Evolutionary conservation across 2,113 vertebrate species (phyloP), one percentile per base, ranked within the genome.

Genomic region (Centrocercus urophasianus): DNA sequence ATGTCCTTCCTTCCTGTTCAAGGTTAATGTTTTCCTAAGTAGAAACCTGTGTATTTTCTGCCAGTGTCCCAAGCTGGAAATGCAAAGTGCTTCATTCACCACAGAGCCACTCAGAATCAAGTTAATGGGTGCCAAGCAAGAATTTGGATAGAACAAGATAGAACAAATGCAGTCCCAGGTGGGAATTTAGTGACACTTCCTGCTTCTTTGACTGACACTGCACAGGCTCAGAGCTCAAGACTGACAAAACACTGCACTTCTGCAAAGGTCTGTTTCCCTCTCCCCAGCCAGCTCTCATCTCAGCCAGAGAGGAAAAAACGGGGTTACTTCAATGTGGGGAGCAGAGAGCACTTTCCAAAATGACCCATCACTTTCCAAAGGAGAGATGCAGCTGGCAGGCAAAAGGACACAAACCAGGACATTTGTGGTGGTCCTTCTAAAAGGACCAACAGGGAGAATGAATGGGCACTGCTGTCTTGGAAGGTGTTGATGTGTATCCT

Each of bases 11-110:
- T 74, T 92, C 56, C 20, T 59, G 13, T 60, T 70, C 4, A 85
- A 80, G 27, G 64, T 66, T 45, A 52, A 7, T 3, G 60, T 63
- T 84, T 76, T 48, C 42, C 36, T 63, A 34, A 59, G 48, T 42
- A 73, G 72, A 85, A 83, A 75, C 16, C 22, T 88, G 28, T 80
- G 82, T 86, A 59, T 76, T 76, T 82, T 85, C 50, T 87, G n/a
- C 32, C 27, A 22, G 16, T 9, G 7, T 90, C 67, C 48, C 38
- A 63, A 17, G 34, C 0, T 83, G 67, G 27, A 74, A 40, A 66
- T 83, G 36, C 25, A 73, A 72, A 85, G 82, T 47, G 21, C 32
- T 67, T 91, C 32, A 76, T 89, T 87, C 71, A 66, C 27, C 27
- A 42, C 15, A 36, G 40, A 82, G 36, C 16, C 1, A 2, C 24